Conservation (phyloP, 92 coral and sea anemone genomes). For the Hydrozoanthus gracilis region DNA sequence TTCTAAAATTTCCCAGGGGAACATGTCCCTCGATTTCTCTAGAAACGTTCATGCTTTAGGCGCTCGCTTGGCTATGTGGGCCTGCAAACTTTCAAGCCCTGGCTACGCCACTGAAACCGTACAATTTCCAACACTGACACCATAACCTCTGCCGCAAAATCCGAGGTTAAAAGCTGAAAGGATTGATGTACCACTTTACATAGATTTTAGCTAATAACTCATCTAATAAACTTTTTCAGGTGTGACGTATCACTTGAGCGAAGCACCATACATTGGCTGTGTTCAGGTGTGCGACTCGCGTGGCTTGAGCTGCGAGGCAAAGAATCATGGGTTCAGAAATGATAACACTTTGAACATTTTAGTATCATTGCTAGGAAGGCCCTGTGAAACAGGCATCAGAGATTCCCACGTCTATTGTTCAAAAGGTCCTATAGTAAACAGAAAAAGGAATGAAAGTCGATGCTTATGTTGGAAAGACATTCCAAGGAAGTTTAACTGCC, state of each 20-base stretch:
- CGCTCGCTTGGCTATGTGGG: too few relatives aligned
- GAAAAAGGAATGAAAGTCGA: background rate
- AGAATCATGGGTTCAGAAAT: conserved; percentile 6
- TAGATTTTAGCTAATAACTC: too few relatives aligned
- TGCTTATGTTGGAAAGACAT: background rate
- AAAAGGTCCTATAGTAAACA: background rate
- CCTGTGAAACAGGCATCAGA: background rate
- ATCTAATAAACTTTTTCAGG: background rate
- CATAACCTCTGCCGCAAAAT: too few relatives aligned
- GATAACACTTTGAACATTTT: background rate
- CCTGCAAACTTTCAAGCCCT: too few relatives aligned
- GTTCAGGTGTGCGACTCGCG: background rate
- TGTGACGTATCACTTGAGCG: background rate
- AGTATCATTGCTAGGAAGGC: background rate
- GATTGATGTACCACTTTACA: too few relatives aligned
- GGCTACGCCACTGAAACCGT: too few relatives aligned
- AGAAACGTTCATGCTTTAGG: too few relatives aligned
- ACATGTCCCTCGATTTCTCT: too few relatives aligned
- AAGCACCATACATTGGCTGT: background rate
- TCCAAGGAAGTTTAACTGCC: background rate
- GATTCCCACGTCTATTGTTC: background rate
- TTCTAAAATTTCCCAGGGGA: too few relatives aligned
- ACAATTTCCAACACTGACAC: too few relatives aligned
- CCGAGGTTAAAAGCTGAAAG: too few relatives aligned
- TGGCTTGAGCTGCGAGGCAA: background rate